phyloP scores from a whole-genome alignment of 1,140 invertebrate genomes.

The Zaprionus vittiger region DNA sequence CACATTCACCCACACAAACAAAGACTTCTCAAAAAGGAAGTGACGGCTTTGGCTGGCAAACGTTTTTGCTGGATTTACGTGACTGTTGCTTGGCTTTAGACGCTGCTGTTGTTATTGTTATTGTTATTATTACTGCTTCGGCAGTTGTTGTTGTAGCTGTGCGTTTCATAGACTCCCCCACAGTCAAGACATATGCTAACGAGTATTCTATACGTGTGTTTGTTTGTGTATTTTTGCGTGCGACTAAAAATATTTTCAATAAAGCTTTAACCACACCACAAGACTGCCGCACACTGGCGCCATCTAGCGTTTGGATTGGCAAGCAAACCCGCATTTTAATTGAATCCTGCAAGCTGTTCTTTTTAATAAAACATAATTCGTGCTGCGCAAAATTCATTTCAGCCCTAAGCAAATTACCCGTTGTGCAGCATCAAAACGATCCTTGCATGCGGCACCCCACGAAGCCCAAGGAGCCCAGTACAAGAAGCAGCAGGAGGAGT shows the following conservation, averaged over 20 bases:
- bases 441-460: background rate
- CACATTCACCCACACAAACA: background rate
- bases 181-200: conserved; percentile 8
- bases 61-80: conserved; percentile 45
- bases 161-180: conserved; percentile 1
- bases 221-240: background rate
- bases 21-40: conserved; percentile 9
- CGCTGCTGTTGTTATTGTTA: conserved; percentile 22
- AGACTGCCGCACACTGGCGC: background rate
- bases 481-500: background rate
- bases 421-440: conserved; percentile 3
- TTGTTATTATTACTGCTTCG: conserved; percentile 29
- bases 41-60: conserved; percentile 26
- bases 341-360: conserved; percentile 8
- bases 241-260: conserved; percentile 26
- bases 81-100: conserved; percentile 38
- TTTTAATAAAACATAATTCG: conserved; percentile 7
- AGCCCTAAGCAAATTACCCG: conserved; percentile 5
- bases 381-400: background rate
- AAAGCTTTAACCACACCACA: conserved; percentile 4
- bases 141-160: conserved; percentile 6
- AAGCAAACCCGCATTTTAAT: background rate
- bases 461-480: background rate
- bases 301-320: background rate
- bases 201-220: background rate